Base-by-base conservation (phyloP, 2,113 vertebrate genomes). In the Noturus placidus region DNA sequence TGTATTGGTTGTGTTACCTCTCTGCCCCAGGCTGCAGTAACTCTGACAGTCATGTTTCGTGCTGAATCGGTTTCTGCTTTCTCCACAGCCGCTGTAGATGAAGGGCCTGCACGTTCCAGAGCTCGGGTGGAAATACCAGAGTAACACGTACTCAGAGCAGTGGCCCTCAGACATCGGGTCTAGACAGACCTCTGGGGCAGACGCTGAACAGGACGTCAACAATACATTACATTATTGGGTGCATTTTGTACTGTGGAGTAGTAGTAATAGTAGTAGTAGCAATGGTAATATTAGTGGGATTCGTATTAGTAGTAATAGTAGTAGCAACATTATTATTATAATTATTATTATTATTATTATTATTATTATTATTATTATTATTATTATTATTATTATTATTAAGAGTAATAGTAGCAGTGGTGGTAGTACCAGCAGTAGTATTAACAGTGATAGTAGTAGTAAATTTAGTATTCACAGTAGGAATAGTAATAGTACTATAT, bases 71-170 rank as follows among this genome's bases (percentile, higher is more conserved):
- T 97, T 98, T 67, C 84, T 46, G 90, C 96, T 97, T 70, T 97
- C 97, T 0, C 67, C 95, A 46, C 97, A 98, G 52, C 97, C 97
- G 1, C 97, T 94, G 0, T 95, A 97, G 50, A 97, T 82, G 82
- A 98, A 98, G 0, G 97, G 97, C 35, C 96, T 91, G 92, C 97
- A 97, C 25, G 93, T 83, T 0, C 93, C 90, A 0, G 92, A 92
- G 50, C 35, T 84, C 0, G 0, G 3, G 9, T 97, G 96, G 90
- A 96, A 97, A 89, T 97, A 97, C 97, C 97, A 98, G 89, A 95
- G 94, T 89, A 97, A 93, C 2, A 87, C 38, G 3, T 96, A 97
- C 0, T 89, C 94, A 0, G 79, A 93, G 87, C 97, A 97, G 88
- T 91, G 90, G 4, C 97, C 97, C 87, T 98, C 97, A 0, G 94